Percentiles rank a stretch among this genome's conserved stretches.
Evolutionary conservation across 1,140 invertebrate genomes (phyloP).

Genomic region (Lordiphosa mommai): DNA sequence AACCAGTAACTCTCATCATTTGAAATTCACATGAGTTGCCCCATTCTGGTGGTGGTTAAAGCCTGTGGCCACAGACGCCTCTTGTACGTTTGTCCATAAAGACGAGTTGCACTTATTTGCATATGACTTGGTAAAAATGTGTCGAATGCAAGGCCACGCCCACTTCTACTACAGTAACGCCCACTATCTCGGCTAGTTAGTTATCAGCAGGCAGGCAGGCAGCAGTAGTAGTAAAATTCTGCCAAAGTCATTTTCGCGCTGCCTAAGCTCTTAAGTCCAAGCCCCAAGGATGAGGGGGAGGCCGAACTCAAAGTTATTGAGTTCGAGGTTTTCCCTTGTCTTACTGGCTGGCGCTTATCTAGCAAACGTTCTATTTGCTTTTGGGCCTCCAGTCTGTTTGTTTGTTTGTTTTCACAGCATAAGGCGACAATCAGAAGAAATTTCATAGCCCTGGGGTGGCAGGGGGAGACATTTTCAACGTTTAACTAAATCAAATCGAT

Average conservation of each 20-base stretch:
- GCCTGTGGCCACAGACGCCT: constrained; percentile 40
- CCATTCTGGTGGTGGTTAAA: constrained; percentile 23
- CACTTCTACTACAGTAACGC: background rate
- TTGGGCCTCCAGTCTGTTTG: constrained; percentile 24
- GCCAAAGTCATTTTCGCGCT: constrained; percentile 1
- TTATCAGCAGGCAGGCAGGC: too few relatives aligned
- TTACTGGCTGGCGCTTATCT: constrained; percentile 44
- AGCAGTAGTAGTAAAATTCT: too few relatives aligned
- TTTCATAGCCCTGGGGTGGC: constrained; percentile 33
- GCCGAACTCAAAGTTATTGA: constrained; percentile 2
- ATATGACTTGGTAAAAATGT: constrained; percentile 21
- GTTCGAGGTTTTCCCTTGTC: constrained; percentile 9
- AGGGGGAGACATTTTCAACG: constrained; percentile 41
- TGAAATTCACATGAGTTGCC: constrained; percentile 59
- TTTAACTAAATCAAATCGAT: constrained; percentile 77
- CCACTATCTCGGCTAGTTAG: background rate
- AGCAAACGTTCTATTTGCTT: constrained; percentile 37
- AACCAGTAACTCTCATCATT: constrained; percentile 35
- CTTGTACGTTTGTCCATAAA: too few relatives aligned
- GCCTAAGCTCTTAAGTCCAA: background rate
- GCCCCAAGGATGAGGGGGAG: background rate
- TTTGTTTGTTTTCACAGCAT: constrained; percentile 68
- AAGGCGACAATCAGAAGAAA: constrained; percentile 68
- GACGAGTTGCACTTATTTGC: constrained; percentile 38
- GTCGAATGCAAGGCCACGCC: background rate